Evolutionary conservation across 2,797 vertebrate species (phyloP).

Genomic region (Cetoscarus ocellatus): DNA sequence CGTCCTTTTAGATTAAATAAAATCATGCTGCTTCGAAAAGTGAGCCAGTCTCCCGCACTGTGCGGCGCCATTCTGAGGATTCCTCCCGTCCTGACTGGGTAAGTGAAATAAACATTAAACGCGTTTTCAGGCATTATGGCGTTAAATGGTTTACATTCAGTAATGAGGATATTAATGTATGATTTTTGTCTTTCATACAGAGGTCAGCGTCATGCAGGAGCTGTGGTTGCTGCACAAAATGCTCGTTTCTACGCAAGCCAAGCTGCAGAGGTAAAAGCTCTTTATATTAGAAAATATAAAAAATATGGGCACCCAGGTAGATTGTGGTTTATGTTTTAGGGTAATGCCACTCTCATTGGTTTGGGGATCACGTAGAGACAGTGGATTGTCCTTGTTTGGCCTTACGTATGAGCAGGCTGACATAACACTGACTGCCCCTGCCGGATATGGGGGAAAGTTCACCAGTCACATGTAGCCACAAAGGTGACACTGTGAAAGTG

Average conservation of each 20-base stretch:
- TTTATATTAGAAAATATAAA: not conserved
- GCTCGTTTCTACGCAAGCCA: constrained; percentile 69
- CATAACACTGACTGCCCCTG: constrained; percentile 5
- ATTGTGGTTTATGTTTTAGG: not conserved
- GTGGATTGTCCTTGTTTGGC: constrained; percentile 11
- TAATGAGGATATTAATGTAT: not conserved
- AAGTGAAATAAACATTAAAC: constrained; percentile 10
- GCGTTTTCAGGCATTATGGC: too few relatives aligned
- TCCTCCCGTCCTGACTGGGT: constrained; percentile 63
- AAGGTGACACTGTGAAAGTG: constrained; percentile 65
- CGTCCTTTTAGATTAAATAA: constrained; percentile 1
- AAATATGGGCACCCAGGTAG: too few relatives aligned
- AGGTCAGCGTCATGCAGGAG: constrained; percentile 59
- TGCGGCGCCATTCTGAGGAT: constrained; percentile 59
- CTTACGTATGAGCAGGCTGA: not conserved
- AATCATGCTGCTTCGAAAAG: constrained; percentile 79
- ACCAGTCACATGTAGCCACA: constrained; percentile 69
- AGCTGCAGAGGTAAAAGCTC: constrained; percentile 64
- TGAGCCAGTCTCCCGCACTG: constrained; percentile 66
- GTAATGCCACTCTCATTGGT: not conserved
- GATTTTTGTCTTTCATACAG: constrained; percentile 34
- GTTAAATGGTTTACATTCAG: too few relatives aligned
- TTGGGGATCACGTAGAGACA: not conserved
- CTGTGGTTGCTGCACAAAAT: constrained; percentile 37
- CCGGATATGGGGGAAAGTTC: constrained; percentile 82